Base-by-base conservation (phyloP, 2,888 invertebrate species). In the Cataglyphis albicans region DNA sequence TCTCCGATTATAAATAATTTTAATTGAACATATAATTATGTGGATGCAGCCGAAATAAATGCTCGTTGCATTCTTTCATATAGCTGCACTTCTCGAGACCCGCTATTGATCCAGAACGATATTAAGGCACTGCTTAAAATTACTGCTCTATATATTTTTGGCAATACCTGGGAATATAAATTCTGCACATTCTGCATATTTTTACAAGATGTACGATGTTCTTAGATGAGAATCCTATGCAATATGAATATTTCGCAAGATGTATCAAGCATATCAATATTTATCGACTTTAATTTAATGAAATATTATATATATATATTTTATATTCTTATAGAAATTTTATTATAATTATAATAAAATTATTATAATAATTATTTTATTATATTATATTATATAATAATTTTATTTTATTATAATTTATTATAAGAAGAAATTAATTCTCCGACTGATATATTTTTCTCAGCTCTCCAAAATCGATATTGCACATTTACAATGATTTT, bases 11-110 rank as follows among this genome's bases (percentile, higher is more conserved):
- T 35, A 21, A 70, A 12, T 44, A 59, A 3, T 12, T 78, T 59
- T 70, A 80, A 80, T 70, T 70, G 12, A 59, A 3, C n/a, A 59
- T 70, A 80, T 70, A 80, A 80, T 80, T 52, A 7, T 44, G 59
- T 5, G 32, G 18, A 48, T 44, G 44, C 35, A 78, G 59, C 15
- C 32, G 44, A 78, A 44, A 32, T 38, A 55, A 75, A 38, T n/a
- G n/a, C 15, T 41, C 29, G 48, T 25, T 7, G 35, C 12, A 12
- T 55, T 76, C 55, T 10, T 57, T 21, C 29, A 35, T n/a, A 7
- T 25, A 61, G 18, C 25, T n/a, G n/a, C 12, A 44, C 10, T 41
- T 25, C 29, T 32, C 21, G n/a, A 3, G n/a, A 12, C 32, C 29
- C 18, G 21, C 4, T 29, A 48, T 59, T 18, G 44, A 78, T 44